Percentiles rank a stretch among this genome's conserved stretches.
These are phyloP conservation scores for Papilio aristodemus DNA, from an alignment of 1,140 invertebrate species.

Conservation along the genomic window DNA sequence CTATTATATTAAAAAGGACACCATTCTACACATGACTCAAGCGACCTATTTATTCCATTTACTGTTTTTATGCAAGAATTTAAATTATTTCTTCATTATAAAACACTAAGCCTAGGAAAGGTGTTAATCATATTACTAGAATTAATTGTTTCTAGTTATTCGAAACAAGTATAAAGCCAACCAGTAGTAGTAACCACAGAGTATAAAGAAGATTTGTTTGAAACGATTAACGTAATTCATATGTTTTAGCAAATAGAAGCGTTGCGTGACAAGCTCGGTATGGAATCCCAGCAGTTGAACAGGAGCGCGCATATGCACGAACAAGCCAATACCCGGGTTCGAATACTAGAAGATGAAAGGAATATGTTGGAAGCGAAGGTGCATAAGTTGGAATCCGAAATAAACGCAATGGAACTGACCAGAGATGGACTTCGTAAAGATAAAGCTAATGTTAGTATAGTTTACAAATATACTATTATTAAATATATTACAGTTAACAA, in stretches of 20 bases:
- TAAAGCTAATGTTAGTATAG: slow-evolving; percentile 81
- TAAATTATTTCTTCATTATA: background rate
- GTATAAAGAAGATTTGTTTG: slow-evolving; percentile 26
- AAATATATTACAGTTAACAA: too few relatives aligned
- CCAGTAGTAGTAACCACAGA: slow-evolving; percentile 3
- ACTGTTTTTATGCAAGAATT: background rate
- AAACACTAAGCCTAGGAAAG: slow-evolving; percentile 14
- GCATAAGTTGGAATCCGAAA: slow-evolving; percentile 87
- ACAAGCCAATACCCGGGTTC: slow-evolving; percentile 82
- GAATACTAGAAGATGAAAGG: slow-evolving; percentile 86
- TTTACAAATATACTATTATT: background rate
- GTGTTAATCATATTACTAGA: slow-evolving; percentile 6
- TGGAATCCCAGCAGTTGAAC: slow-evolving; percentile 83
- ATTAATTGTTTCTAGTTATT: background rate
- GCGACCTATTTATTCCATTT: slow-evolving; percentile 3
- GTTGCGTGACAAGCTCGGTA: slow-evolving; percentile 84
- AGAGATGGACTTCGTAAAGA: slow-evolving; percentile 85
- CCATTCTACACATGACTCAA: background rate
- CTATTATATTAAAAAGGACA: too few relatives aligned
- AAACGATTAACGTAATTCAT: background rate
- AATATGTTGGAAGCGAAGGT: slow-evolving; percentile 84
- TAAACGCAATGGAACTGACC: slow-evolving; percentile 83
- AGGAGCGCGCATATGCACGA: slow-evolving; percentile 84
- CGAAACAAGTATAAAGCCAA: slow-evolving; percentile 7
- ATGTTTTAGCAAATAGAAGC: slow-evolving; percentile 84